phyloP scores from a whole-genome alignment of 2,797 vertebrate species.

The Valencia hispanica region DNA sequence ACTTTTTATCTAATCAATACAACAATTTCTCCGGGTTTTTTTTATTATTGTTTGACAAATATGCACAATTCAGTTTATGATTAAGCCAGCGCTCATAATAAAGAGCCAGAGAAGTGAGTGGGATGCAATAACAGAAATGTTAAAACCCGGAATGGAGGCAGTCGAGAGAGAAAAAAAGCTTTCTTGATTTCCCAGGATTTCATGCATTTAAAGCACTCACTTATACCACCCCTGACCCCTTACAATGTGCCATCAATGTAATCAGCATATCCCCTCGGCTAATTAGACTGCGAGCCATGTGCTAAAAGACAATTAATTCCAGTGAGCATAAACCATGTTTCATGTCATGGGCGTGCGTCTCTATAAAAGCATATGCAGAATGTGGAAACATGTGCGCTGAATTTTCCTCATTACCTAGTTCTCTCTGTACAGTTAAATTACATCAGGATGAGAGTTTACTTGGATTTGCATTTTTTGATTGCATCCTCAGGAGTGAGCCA shows the following conservation, averaged over 20 bases:
- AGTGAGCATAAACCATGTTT: constrained; percentile 45
- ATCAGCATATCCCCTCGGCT: constrained; percentile 56
- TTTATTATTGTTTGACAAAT: constrained; percentile 6
- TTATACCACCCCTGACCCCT: constrained; percentile 68
- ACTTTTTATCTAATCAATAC: not conserved
- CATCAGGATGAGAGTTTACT: constrained; percentile 41
- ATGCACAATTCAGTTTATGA: constrained; percentile 26
- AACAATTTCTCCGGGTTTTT: not conserved
- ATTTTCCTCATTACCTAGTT: constrained; percentile 60
- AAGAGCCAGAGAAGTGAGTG: constrained; percentile 34
- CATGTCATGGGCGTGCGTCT: constrained; percentile 28
- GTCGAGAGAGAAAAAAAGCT: constrained; percentile 53
- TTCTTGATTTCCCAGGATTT: constrained; percentile 60
- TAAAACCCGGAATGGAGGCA: constrained; percentile 65
- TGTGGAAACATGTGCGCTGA: constrained; percentile 39
- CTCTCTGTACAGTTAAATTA: constrained; percentile 56
- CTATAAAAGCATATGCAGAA: constrained; percentile 25
- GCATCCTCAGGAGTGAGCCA: constrained; percentile 53
- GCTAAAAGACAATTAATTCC: constrained; percentile 58
- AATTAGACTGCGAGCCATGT: constrained; percentile 56
- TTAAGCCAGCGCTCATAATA: constrained; percentile 34
- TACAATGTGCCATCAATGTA: constrained; percentile 42
- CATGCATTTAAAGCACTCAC: constrained; percentile 80
- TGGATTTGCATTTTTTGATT: constrained; percentile 66
- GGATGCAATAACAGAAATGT: constrained; percentile 47